A percentile compares a stretch with the other conserved stretches of the same genome.
phyloP scores from a whole-genome alignment of 2,797 vertebrate species.

The Synaphobranchus kaupii region DNA sequence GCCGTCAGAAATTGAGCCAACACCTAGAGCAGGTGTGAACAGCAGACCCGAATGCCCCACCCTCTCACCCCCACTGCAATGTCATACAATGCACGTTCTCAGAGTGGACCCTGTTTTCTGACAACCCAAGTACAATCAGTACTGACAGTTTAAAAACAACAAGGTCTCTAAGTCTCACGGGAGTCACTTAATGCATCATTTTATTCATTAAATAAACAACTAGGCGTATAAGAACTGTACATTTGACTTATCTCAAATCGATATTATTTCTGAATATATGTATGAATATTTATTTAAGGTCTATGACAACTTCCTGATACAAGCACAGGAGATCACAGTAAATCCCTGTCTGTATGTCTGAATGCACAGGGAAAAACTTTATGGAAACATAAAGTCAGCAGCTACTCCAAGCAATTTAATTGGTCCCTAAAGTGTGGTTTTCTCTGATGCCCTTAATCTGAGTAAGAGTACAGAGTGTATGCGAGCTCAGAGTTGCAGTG shows the following conservation, averaged over 20 bases:
- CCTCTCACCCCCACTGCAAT: background rate
- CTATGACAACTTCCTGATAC: too few relatives aligned
- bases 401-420: background rate
- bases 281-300: background rate
- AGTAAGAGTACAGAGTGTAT: background rate
- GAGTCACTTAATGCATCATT: background rate
- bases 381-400: too few relatives aligned
- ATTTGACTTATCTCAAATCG: background rate
- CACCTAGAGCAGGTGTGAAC: conserved; percentile 11
- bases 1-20: background rate
- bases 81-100: background rate
- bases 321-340: too few relatives aligned
- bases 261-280: background rate
- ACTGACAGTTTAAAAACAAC: background rate
- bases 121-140: background rate
- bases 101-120: background rate
- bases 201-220: background rate
- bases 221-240: background rate
- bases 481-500: background rate
- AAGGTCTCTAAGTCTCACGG: background rate
- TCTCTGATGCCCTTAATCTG: background rate
- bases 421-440: background rate
- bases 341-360: too few relatives aligned
- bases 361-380: too few relatives aligned
- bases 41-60: background rate